These are phyloP conservation scores for Orthonychiurus folsomi DNA, from an alignment of 2,888 invertebrate genomes.

Conservation along the genomic window DNA sequence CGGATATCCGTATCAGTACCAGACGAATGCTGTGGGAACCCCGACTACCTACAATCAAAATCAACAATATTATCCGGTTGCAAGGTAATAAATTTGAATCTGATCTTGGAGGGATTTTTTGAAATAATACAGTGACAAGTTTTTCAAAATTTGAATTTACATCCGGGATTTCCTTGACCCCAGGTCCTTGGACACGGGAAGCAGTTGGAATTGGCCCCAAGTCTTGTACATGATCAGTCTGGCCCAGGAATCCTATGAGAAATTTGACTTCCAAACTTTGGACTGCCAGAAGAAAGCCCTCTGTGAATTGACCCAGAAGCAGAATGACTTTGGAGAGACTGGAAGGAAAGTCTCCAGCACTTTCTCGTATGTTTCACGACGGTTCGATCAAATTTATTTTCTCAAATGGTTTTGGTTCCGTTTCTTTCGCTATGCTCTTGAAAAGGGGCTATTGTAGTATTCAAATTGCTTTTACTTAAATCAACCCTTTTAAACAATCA, in stretches of 20 bases:
- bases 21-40: not conserved
- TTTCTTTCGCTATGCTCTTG: too few relatives aligned
- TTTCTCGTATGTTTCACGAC: constrained; percentile 24
- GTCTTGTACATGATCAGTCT: constrained; percentile 39
- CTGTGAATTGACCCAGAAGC: constrained; percentile 38
- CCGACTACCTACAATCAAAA: not conserved
- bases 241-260: constrained; percentile 39
- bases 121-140: not conserved
- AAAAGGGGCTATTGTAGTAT: too few relatives aligned
- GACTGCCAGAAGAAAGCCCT: constrained; percentile 40
- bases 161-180: constrained; percentile 7
- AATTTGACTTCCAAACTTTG: constrained; percentile 39
- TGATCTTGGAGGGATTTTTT: not conserved
- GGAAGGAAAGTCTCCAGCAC: constrained; percentile 38
- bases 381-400: constrained; percentile 13
- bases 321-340: constrained; percentile 37
- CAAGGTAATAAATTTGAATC: not conserved
- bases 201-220: constrained; percentile 29
- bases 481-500: not conserved
- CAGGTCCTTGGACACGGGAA: constrained; percentile 29
- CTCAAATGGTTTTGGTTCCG: not conserved
- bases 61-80: not conserved
- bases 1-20: not conserved
- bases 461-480: too few relatives aligned
- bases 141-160: not conserved